These are phyloP conservation scores for Cottus gobio DNA, from an alignment of 2,113 vertebrate species.

Conservation along the genomic window DNA sequence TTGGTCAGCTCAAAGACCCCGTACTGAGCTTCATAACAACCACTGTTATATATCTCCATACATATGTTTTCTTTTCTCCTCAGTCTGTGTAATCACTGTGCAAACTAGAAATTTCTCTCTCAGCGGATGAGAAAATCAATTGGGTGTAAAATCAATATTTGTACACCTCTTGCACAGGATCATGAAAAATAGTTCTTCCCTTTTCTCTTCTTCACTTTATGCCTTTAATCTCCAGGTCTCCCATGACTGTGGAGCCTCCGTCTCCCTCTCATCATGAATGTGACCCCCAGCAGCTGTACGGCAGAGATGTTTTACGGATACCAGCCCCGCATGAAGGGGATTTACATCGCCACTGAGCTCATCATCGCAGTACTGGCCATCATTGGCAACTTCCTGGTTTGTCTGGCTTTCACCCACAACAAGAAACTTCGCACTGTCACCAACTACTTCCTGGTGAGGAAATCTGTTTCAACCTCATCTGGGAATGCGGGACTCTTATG, in stretches of 20 bases:
- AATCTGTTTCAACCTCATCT: not conserved
- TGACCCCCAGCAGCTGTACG: not conserved
- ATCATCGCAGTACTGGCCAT: conserved; percentile 69
- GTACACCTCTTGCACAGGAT: not conserved
- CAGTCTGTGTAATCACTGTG: not conserved
- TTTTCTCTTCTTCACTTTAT: too few relatives aligned
- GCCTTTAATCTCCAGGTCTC: conserved; percentile 12
- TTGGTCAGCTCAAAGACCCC: conserved; percentile 38
- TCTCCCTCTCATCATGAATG: conserved; percentile 35
- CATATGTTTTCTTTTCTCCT: not conserved
- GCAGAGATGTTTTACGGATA: conserved; percentile 11
- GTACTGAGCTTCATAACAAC: conserved; percentile 29
- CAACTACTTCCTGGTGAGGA: conserved; percentile 80
- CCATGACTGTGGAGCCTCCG: not conserved
- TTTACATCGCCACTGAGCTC: conserved; percentile 76
- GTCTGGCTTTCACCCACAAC: conserved; percentile 70
- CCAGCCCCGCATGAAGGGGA: conserved; percentile 29
- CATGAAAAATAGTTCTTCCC: not conserved
- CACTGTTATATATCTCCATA: not conserved
- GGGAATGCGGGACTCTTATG: too few relatives aligned
- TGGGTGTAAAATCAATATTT: not conserved
- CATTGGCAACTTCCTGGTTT: conserved; percentile 77
- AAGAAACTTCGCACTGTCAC: conserved; percentile 77
- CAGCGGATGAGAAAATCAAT: not conserved
- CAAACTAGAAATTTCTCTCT: not conserved